Conservation (phyloP, 1,140 invertebrate species). For the Dendrolimus kikuchii region DNA sequence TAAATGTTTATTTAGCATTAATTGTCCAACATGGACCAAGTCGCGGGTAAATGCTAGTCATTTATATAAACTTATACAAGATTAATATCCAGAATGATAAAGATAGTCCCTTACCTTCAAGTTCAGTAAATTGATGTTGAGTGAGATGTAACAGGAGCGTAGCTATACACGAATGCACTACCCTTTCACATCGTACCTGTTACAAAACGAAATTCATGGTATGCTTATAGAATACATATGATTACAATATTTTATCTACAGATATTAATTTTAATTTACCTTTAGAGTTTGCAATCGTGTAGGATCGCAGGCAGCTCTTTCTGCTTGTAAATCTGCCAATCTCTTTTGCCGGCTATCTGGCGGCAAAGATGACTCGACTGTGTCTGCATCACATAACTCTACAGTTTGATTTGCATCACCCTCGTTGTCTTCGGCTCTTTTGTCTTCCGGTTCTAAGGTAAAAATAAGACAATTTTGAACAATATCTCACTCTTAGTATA, state of each 20-base stretch:
- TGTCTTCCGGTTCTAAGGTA: slow-evolving; percentile 36
- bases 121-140: slow-evolving; percentile 86
- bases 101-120: slow-evolving; percentile 78
- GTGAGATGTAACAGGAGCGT: slow-evolving; percentile 85
- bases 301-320: slow-evolving; percentile 86
- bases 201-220: no score
- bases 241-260: background rate
- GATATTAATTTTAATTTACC: slow-evolving; percentile 13
- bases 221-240: background rate
- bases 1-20: no score
- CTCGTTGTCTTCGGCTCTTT: slow-evolving; percentile 57
- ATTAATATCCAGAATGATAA: no score
- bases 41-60: no score
- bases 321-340: slow-evolving; percentile 77
- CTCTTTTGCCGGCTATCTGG: slow-evolving; percentile 77
- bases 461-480: background rate
- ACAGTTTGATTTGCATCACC: slow-evolving; percentile 69
- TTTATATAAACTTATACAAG: no score
- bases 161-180: slow-evolving; percentile 80
- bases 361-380: slow-evolving; percentile 80
- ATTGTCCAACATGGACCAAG: no score
- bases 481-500: no score
- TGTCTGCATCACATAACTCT: slow-evolving; percentile 74
- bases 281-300: slow-evolving; percentile 85
- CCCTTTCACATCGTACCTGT: slow-evolving; percentile 80